phyloP scores from a whole-genome alignment of 2,888 invertebrate species.

The Aporophyla nigra region DNA sequence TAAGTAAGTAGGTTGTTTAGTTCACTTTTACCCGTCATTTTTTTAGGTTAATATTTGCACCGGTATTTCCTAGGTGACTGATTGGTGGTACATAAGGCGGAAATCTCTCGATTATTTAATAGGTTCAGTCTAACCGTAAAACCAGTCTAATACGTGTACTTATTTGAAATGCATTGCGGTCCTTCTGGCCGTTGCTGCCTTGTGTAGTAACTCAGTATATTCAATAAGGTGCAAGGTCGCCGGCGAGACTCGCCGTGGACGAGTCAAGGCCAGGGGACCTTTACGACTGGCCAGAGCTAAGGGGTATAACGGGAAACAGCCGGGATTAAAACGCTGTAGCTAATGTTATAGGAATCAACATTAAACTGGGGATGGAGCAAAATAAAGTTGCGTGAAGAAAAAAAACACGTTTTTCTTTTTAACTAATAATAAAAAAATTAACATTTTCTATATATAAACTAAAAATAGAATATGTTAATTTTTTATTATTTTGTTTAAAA shows the following conservation, averaged over 20 bases:
- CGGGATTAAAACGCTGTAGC: conserved; percentile 12
- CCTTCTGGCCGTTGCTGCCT: conserved; percentile 25
- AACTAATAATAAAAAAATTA: too few relatives aligned
- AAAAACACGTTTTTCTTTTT: too few relatives aligned
- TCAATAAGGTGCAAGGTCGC: conserved; percentile 78
- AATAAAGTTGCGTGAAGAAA: neutral
- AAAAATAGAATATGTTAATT: too few relatives aligned
- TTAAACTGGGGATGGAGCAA: neutral
- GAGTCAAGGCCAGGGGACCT: conserved; percentile 70
- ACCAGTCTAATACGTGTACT: too few relatives aligned
- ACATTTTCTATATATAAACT: too few relatives aligned
- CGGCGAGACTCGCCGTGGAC: conserved; percentile 64
- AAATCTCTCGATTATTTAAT: neutral
- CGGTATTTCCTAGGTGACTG: too few relatives aligned
- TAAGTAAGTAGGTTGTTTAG: too few relatives aligned
- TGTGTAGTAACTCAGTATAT: conserved; percentile 64
- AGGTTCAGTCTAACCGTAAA: neutral
- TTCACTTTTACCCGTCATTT: too few relatives aligned
- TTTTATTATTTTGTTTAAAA: too few relatives aligned
- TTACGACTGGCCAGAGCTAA: conserved; percentile 59
- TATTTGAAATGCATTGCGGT: neutral
- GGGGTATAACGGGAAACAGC: conserved; percentile 58
- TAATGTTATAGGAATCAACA: neutral
- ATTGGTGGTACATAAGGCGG: too few relatives aligned
- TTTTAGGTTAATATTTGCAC: too few relatives aligned